Percentiles rank a stretch among this genome's conserved stretches.
Conservation (phyloP, 2,888 invertebrate genomes). For the Arrhopalites spinosus region DNA sequence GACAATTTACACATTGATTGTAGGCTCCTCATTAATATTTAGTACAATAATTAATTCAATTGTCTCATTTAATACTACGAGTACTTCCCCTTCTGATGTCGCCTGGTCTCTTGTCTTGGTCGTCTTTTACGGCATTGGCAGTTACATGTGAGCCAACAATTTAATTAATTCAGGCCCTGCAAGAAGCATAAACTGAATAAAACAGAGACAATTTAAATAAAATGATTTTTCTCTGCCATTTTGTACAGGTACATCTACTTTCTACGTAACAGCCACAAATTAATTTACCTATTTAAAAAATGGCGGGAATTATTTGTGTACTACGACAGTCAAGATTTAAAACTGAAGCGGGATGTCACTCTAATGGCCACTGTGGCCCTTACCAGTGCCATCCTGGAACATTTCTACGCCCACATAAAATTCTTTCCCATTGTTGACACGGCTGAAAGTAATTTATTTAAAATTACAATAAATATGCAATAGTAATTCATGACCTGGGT, state of each 20-base stretch:
- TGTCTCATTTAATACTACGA: constrained; percentile 13
- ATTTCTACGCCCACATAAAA: constrained; percentile 42
- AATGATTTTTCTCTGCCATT: too few species aligned
- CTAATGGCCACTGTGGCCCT: constrained; percentile 42
- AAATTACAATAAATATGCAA: neutral
- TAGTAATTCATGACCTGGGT: neutral
- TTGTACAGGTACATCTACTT: constrained; percentile 47
- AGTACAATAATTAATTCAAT: constrained; percentile 5
- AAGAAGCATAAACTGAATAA: too few species aligned
- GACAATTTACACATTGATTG: neutral
- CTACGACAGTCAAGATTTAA: constrained; percentile 39
- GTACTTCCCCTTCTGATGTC: constrained; percentile 19
- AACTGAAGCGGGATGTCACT: constrained; percentile 43
- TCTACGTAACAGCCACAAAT: constrained; percentile 28
- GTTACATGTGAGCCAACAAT: constrained; percentile 43
- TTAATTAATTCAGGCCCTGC: too few species aligned
- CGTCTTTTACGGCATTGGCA: constrained; percentile 48
- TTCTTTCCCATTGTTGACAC: constrained; percentile 39
- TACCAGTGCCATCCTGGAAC: constrained; percentile 45
- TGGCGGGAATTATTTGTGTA: constrained; percentile 41
- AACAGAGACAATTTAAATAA: too few species aligned
- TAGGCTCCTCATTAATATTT: neutral
- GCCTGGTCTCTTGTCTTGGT: constrained; percentile 27
- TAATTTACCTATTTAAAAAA: constrained; percentile 35
- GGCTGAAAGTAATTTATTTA: constrained; percentile 26